These are phyloP conservation scores for Pampus argenteus DNA, from an alignment of 2,797 vertebrate species.

Conservation along the genomic window DNA sequence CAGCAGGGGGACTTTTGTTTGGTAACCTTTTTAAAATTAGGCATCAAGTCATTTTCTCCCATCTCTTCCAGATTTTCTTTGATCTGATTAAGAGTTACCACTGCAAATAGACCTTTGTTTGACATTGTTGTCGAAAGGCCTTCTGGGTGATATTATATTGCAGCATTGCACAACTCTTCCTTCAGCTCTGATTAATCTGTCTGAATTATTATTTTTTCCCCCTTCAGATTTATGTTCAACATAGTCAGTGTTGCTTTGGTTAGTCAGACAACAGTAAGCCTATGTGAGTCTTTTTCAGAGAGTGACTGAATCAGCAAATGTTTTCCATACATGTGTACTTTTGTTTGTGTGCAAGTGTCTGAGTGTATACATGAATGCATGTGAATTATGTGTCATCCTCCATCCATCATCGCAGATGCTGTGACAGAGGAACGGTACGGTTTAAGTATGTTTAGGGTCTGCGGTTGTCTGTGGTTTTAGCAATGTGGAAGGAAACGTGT, in stretches of 20 bases:
- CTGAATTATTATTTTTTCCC: conserved; percentile 10
- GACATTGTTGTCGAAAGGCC: background rate
- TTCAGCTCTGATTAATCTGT: background rate
- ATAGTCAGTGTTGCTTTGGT: conserved; percentile 20
- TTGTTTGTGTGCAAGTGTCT: conserved; percentile 63
- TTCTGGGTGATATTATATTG: conserved; percentile 6
- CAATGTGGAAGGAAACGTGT: conserved; percentile 41
- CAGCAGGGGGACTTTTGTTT: background rate
- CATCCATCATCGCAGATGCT: conserved; percentile 48
- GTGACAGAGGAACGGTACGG: conserved; percentile 15
- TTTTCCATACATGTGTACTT: conserved; percentile 34
- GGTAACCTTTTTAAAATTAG: background rate
- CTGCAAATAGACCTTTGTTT: background rate
- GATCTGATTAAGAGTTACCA: conserved; percentile 5
- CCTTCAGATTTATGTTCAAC: conserved; percentile 29
- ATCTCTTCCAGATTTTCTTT: background rate
- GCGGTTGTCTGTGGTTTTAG: conserved; percentile 29
- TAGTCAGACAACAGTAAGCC: conserved; percentile 13
- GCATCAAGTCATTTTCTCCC: background rate
- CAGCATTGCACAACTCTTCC: background rate
- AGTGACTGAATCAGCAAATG: conserved; percentile 22
- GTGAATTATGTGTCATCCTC: conserved; percentile 54
- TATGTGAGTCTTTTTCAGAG: conserved; percentile 21
- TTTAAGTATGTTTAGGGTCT: conserved; percentile 35
- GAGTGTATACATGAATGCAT: conserved; percentile 32